Evolutionary conservation across 2,888 invertebrate species (phyloP).

Genomic region (Coremacera marginata): DNA sequence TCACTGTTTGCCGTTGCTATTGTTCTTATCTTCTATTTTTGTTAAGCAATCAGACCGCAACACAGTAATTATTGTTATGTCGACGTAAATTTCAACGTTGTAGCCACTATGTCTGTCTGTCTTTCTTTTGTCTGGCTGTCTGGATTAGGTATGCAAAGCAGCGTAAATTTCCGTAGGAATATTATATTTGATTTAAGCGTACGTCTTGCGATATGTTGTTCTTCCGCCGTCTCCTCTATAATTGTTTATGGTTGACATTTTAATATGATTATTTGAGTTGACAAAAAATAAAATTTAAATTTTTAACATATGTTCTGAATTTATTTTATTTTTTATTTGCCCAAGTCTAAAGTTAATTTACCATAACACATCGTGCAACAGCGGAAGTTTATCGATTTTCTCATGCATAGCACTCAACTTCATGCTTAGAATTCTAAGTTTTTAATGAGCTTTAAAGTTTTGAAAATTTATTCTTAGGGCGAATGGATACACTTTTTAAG

Average conservation of each 20-base stretch:
- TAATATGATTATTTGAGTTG: no score
- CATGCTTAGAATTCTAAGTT: no score
- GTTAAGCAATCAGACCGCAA: slow-evolving; percentile 33
- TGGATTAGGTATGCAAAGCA: slow-evolving; percentile 17
- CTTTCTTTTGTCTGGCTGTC: neutral
- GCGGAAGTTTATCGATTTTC: no score
- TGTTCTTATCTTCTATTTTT: neutral
- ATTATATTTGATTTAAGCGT: neutral
- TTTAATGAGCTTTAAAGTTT: no score
- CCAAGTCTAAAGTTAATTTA: no score
- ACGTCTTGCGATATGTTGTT: neutral
- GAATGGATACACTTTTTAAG: no score
- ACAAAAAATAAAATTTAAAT: neutral
- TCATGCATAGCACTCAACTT: no score
- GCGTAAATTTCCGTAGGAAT: slow-evolving; percentile 8
- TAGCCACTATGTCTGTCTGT: neutral
- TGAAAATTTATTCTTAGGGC: no score
- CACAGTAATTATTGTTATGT: slow-evolving; percentile 31
- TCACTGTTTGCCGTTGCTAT: neutral
- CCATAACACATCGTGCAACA: no score
- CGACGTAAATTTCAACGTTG: neutral
- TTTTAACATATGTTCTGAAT: neutral
- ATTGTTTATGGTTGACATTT: no score
- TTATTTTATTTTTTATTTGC: no score
- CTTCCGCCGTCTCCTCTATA: neutral